Evolutionary conservation across 2,888 invertebrate genomes (phyloP).

Genomic region (Lepeophtheirus nordmannii): DNA sequence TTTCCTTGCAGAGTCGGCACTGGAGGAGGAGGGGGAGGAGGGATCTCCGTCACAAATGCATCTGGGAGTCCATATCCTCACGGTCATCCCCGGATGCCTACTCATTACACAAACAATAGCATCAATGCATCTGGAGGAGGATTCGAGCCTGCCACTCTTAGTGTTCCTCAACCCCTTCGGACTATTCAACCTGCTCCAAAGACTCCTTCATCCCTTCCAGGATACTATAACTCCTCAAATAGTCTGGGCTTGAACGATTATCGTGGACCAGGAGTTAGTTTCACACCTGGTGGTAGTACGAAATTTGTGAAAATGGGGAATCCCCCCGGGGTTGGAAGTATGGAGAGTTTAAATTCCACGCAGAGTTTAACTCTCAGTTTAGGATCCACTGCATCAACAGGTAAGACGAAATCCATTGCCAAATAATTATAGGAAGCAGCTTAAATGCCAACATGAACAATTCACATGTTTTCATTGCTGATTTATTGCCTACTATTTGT

Average conservation of each 20-base stretch:
- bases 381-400: constrained; percentile 9
- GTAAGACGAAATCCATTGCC: not conserved
- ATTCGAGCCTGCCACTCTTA: constrained; percentile 5
- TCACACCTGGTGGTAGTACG: constrained; percentile 11
- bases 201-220: not conserved
- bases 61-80: constrained; percentile 8
- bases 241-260: not conserved
- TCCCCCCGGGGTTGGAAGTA: not conserved
- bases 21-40: not conserved
- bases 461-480: too few species aligned
- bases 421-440: too few species aligned
- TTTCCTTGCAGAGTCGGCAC: constrained; percentile 5
- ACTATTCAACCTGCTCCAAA: constrained; percentile 12
- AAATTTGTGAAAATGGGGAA: constrained; percentile 1
- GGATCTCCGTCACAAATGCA: constrained; percentile 9
- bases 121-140: not conserved
- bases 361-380: constrained; percentile 3
- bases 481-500: too few species aligned
- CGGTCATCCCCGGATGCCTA: constrained; percentile 5
- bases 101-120: not conserved
- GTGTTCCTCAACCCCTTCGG: constrained; percentile 14
- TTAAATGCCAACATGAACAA: too few species aligned
- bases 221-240: not conserved
- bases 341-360: constrained; percentile 14
- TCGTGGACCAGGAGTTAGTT: constrained; percentile 8